phyloP scores from a whole-genome alignment of 1,140 invertebrate genomes.

The Drosophila rhopaloa region DNA sequence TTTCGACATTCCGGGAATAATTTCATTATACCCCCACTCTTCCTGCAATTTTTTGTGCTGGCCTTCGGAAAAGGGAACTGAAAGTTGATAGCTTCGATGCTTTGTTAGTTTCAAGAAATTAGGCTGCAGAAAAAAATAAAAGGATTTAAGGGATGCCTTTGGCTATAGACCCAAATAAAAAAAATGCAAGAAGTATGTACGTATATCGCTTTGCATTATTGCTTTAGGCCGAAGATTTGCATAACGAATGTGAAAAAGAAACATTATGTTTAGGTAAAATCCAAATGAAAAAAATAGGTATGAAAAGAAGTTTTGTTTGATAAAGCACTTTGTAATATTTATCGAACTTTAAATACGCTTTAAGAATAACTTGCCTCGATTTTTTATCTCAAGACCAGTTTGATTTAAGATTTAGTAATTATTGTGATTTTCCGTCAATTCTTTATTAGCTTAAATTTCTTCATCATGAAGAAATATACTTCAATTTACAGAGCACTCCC shows the following conservation, averaged over 20 bases:
- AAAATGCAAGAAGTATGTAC: not conserved
- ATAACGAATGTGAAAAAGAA: not conserved
- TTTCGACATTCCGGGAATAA: slow-evolving; percentile 14
- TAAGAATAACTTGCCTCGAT: too few species aligned
- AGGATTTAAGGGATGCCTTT: not conserved
- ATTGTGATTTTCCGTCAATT: too few species aligned
- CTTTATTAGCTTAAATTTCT: too few species aligned
- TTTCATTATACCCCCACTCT: slow-evolving; percentile 32
- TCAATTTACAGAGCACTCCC: too few species aligned
- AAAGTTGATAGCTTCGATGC: slow-evolving; percentile 33
- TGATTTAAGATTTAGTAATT: too few species aligned
- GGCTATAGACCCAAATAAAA: not conserved
- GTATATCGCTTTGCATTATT: too few species aligned
- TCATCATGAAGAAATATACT: too few species aligned
- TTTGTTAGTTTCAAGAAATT: slow-evolving; percentile 25
- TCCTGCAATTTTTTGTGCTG: slow-evolving; percentile 5
- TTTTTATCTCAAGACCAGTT: too few species aligned
- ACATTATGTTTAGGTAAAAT: not conserved
- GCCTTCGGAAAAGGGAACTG: slow-evolving; percentile 9
- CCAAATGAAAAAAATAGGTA: too few species aligned
- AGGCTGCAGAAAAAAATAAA: slow-evolving; percentile 3
- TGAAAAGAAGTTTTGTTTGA: too few species aligned
- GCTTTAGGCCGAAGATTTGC: not conserved
- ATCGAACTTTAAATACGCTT: too few species aligned
- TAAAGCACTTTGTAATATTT: too few species aligned